Conservation (phyloP, 2,797 vertebrate genomes). For the Characodon lateralis region DNA sequence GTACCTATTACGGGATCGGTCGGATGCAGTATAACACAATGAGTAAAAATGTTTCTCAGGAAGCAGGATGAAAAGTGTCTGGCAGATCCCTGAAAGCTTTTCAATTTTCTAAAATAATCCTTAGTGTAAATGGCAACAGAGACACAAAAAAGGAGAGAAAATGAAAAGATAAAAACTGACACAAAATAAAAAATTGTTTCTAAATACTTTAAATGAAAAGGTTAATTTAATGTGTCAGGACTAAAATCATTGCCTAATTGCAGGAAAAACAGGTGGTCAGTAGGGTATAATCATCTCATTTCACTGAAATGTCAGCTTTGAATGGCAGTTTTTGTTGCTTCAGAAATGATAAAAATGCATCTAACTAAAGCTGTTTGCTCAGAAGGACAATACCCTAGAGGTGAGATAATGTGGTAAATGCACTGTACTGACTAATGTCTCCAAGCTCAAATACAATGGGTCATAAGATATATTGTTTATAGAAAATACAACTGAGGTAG, state of each 20-base stretch:
- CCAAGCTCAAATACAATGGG: slow-evolving; percentile 21
- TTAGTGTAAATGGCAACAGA: slow-evolving; percentile 1
- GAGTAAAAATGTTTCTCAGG: slow-evolving; percentile 53
- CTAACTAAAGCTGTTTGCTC: slow-evolving; percentile 52
- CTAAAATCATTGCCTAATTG: slow-evolving; percentile 9
- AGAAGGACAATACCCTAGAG: slow-evolving; percentile 33
- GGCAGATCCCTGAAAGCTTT: slow-evolving; percentile 66
- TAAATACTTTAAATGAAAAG: slow-evolving; percentile 24
- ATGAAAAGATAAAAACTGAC: neutral
- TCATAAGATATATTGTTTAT: slow-evolving; percentile 16
- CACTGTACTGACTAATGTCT: slow-evolving; percentile 22
- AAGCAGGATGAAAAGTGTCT: slow-evolving; percentile 50
- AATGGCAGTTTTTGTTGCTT: slow-evolving; percentile 34
- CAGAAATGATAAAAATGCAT: slow-evolving; percentile 47
- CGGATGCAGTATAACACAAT: slow-evolving; percentile 68
- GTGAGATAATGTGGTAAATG: slow-evolving; percentile 30
- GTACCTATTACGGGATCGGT: slow-evolving; percentile 61
- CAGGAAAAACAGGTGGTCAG: slow-evolving; percentile 23
- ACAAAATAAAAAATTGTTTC: neutral
- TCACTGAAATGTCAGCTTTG: slow-evolving; percentile 32
- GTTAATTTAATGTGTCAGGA: slow-evolving; percentile 48
- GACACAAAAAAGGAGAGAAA: neutral
- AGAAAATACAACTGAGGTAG: slow-evolving; percentile 15
- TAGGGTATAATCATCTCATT: slow-evolving; percentile 15
- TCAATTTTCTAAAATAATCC: slow-evolving; percentile 54